Base-by-base conservation (phyloP, 2,113 vertebrate genomes). In the Polypterus bichir region DNA sequence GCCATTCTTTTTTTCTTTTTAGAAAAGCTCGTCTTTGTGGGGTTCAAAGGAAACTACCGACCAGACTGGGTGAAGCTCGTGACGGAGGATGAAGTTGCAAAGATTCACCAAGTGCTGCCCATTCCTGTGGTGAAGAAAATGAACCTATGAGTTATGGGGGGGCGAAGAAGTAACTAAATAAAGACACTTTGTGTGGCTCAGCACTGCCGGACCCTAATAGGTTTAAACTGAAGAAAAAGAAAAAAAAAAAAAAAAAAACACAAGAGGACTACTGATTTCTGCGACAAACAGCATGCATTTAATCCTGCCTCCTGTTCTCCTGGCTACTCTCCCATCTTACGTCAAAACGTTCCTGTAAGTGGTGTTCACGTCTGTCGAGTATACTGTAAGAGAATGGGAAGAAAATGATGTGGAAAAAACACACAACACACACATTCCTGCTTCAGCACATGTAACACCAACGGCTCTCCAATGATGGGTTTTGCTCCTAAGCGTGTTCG, bases 21-120 rank as follows among this genome's bases (percentile, higher is more conserved):
- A 89, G 88, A 88, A 49, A 90, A 90, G 76, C 70, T 90, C 76
- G 81, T 74, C 3, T 90, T 94, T 10, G 78, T 89, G 0, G 91
- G 91, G 62, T 94, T 88, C 80, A 93, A 89, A 68, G 91, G 91
- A 64, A 68, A 68, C 68, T 92, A 90, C 74, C 79, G 52, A 48
- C 90, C 91, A 0, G 73, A 76, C 62, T 94, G 91, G 91, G 81
- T 92, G 69, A 87, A 74, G 27, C 67, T 92, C 76, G 73, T 73
- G 52, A 86, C 88, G 0, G 72, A 73, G 0, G 81, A 90, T 48
- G 81, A 89, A 44, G 75, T 74, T 0, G 88, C 84, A 52, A 92
- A 89, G 60, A 82, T 92, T 71, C 90, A 87, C 64, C 87, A 92
- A 70, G 91, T 83, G 0, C 78, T 93, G 61, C 91, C 91, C 44